Evolutionary conservation across 2,888 invertebrate species (phyloP), one percentile per base, ranked within the genome.

Genomic region (Lumbricus terrestris): DNA sequence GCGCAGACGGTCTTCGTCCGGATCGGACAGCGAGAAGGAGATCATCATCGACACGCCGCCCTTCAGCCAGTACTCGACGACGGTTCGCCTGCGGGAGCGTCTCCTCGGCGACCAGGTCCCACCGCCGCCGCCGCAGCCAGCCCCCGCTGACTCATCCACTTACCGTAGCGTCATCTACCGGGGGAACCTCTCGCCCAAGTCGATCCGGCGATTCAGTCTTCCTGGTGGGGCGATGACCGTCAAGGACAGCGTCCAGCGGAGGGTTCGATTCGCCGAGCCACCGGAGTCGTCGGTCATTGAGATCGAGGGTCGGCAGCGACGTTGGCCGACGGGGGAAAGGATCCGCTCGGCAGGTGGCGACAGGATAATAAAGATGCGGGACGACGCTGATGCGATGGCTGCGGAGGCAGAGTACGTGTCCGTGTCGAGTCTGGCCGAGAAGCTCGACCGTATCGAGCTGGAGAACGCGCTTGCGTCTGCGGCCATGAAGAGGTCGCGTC

Each of bases 211-310:
- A 37, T 85, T 37, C 89, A 90, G 83, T 89, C 85, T 85, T 1
- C 82, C 83, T 38, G 89, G 90, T 6, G 90, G 90, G 29, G 38
- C 88, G 34, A 33, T 90, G 29, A 38, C 91, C n/a, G 35, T 42
- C 29, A 88, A 42, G 85, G 83, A 47, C 38, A 88, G 89, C 42
- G 88, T 54, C 20, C 90, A 82, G 34, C 47, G 90, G 29, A 42
- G 91, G 47, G 92, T 92, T 13, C 91, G 90, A 35, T 92, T 92
- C 88, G 92, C 92, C 33, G 92, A 92, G n/a, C 92, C 92, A 29
- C 90, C 89, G 16, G 92, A 92, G 88, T 91, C 91, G 40, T 92
- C 92, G 38, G 92, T 92, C n/a, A 92, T 92, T 16, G 92, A 92
- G 82, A 92, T 92, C 35, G 92, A 92, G 88, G 90, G 92, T 33